Conservation (phyloP, 2,113 vertebrate species). For the Xiphophorus hellerii region DNA sequence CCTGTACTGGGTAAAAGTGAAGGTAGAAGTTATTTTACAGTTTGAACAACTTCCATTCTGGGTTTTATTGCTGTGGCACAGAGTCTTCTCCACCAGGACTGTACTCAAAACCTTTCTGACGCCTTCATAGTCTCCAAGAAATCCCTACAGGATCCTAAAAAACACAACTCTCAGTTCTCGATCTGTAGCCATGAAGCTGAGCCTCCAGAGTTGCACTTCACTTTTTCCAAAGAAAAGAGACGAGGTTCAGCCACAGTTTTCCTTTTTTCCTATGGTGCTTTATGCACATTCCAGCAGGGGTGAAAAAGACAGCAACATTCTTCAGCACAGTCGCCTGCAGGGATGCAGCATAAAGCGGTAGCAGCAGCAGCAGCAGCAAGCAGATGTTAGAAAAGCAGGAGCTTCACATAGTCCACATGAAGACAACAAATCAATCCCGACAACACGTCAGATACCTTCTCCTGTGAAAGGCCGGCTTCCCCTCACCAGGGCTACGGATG, state of each 20-base stretch:
- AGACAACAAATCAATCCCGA: constrained; percentile 22
- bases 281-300: constrained; percentile 25
- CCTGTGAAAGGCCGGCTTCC: constrained; percentile 91
- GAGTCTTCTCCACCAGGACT: constrained; percentile 15
- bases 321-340: constrained; percentile 29
- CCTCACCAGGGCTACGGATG: constrained; percentile 85
- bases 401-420: constrained; percentile 16
- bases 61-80: constrained; percentile 21
- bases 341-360: constrained; percentile 39
- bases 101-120: constrained; percentile 17
- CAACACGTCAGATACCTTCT: constrained; percentile 87
- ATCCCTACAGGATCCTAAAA: constrained; percentile 19
- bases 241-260: constrained; percentile 15
- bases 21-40: constrained; percentile 6
- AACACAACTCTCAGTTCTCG: constrained; percentile 6
- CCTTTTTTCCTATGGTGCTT: constrained; percentile 35
- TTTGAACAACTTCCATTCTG: constrained; percentile 12
- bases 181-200: constrained; percentile 9
- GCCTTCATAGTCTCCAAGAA: constrained; percentile 19
- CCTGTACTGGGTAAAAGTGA: neutral
- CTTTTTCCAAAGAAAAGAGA: constrained; percentile 39
- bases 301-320: constrained; percentile 34
- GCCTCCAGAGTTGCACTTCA: constrained; percentile 4
- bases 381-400: constrained; percentile 25
- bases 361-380: constrained; percentile 17